Evolutionary conservation across 2,797 vertebrate species (phyloP), one percentile per base, ranked within the genome.

Genomic region (Enteromius unitaeniatus): DNA sequence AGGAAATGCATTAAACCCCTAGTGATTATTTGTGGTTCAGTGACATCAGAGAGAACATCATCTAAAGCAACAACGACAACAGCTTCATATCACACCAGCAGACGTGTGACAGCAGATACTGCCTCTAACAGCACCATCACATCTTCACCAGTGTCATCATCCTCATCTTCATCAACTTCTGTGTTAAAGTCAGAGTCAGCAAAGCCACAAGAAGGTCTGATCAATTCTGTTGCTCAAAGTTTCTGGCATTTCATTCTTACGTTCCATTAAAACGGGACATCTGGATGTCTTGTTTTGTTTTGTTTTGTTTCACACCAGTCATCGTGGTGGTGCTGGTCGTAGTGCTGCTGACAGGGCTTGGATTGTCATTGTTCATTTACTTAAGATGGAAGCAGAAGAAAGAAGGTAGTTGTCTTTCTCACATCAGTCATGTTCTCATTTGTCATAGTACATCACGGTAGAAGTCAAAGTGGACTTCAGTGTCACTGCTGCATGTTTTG

Each of bases 131-230:
- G 10, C 42, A 17, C 65, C 6, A 0, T 40, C 34, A 47, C n/a
- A 42, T 28, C 67, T 14, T n/a, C 15, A 26, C 28, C 15, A 28
- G 45, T 37, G 13, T 51, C 49, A 2, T 19, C 49, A 7, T 53
- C 51, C 8, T 11, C 13, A 37, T 0, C 23, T 7, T 0, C 6
- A n/a, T 13, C 58, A 13, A 2, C 42, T 3, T 28, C 19, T 37
- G 23, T 10, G 6, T 31, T 11, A 8, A 0, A 1, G 14, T 0
- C 37, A 58, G 15, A 0, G 5, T 42, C 78, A 9, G 2, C 17
- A 5, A 14, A 81, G 9, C 0, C 51, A 60, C 4, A n/a, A 6
- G 7, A 14, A 23, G 69, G 55, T 80, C 7, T 7, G 51, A 55
- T 55, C 1, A 9, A 21, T n/a, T 55, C 17, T 21, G 37, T 28